Evolutionary conservation across 1,140 invertebrate genomes (phyloP).

Genomic region (Carposina sasakii): DNA sequence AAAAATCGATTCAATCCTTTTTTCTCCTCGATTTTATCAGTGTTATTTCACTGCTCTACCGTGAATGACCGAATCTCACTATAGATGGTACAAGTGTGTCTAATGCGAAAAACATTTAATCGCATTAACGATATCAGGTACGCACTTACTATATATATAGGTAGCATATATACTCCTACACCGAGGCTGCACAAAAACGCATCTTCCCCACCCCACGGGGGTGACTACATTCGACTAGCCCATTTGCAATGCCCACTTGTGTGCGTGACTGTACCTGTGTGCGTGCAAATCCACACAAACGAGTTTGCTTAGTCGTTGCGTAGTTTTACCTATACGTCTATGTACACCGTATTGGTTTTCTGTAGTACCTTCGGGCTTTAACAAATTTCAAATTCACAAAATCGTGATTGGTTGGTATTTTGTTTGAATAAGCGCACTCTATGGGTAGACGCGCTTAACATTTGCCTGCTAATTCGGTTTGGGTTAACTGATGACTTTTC

Average conservation of each 20-base stretch:
- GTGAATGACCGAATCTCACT: too few relatives aligned
- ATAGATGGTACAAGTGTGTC: too few relatives aligned
- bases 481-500: constrained; percentile 61
- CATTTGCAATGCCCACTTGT: constrained; percentile 68
- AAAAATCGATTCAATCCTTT: too few relatives aligned
- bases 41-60: too few relatives aligned
- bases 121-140: constrained; percentile 50
- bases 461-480: constrained; percentile 61
- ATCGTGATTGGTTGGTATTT: constrained; percentile 70
- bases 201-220: constrained; percentile 53
- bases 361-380: constrained; percentile 61
- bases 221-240: constrained; percentile 70
- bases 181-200: constrained; percentile 69
- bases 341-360: constrained; percentile 65
- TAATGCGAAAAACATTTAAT: too few relatives aligned
- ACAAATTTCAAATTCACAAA: constrained; percentile 72
- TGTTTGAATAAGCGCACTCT: constrained; percentile 64
- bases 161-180: constrained; percentile 58
- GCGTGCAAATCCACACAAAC: constrained; percentile 38
- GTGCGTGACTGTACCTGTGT: constrained; percentile 52
- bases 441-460: constrained; percentile 54
- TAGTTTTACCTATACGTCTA: constrained; percentile 58
- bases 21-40: too few relatives aligned
- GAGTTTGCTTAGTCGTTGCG: constrained; percentile 64
- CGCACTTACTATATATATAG: constrained; percentile 66